Evolutionary conservation across 2,888 invertebrate genomes (phyloP), one percentile per base, ranked within the genome.

Genomic region (Limnephilus rhombicus): DNA sequence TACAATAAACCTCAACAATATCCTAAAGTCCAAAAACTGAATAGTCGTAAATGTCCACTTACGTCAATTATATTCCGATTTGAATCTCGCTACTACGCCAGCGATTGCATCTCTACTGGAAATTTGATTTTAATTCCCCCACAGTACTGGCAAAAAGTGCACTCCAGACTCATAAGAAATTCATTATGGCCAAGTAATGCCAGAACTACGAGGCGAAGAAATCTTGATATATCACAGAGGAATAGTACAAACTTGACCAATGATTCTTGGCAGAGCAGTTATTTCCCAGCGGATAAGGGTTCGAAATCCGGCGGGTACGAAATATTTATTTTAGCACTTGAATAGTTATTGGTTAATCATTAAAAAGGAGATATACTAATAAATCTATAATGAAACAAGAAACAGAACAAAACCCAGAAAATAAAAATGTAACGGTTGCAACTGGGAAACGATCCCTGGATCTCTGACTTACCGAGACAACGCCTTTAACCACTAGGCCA

Each of bases 81-180:
- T 9, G 68, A n/a, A 68, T 68, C n/a, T 68, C 68, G 3, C 68
- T 7, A 68, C 68, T 24, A 7, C 15, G 68, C 24, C 37, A 41
- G 24, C 15, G 83, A 37, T 37, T 34, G 24, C 37, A 24, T 3
- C 1, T 34, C 86, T 41, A 45, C 13, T 41, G 9, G n/a, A 85
- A 29, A 45, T 85, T 37, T 85, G 45, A 85, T 85, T 45, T 45
- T 85, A 85, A 45, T 41, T 11, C 85, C 24, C 85, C 85, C 41
- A 41, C 34, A 85, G 45, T 12, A 31, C 49, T 45, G 45, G 49
- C 45, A 86, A 86, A 85, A 86, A 86, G 41, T 86, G 86, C 86
- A 86, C 86, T 86, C 86, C 37, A 49, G 45, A 13, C 49, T 49
- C 45, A 86, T 86, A 45, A 45, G 41, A 86, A 86, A 86, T 86